Percentiles rank a stretch among this genome's conserved stretches.
phyloP scores from a whole-genome alignment of 2,888 invertebrate genomes.

The Cepaea hortensis region DNA sequence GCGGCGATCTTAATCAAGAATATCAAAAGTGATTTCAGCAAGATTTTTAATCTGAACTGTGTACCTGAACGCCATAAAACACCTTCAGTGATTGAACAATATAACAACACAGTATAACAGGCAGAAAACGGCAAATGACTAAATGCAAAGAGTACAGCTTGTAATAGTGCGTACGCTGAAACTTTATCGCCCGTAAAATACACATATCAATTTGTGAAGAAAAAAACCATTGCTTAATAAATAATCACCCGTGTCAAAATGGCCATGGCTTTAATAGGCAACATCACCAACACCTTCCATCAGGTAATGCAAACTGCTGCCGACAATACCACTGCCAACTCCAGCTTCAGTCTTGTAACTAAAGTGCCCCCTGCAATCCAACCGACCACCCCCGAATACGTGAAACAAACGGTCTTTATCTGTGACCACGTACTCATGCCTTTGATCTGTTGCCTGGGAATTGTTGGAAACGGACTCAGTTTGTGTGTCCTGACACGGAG shows the following conservation, averaged over 20 bases:
- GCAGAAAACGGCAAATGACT: background rate
- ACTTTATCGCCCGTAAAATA: background rate
- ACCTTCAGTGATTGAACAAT: too few species aligned
- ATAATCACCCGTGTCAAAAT: background rate
- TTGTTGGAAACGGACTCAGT: slow-evolving; percentile 57
- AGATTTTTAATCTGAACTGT: too few species aligned
- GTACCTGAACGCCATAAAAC: too few species aligned
- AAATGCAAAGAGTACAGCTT: background rate
- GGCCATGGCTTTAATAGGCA: slow-evolving; percentile 14
- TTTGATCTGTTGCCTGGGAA: slow-evolving; percentile 54
- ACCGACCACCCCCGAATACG: slow-evolving; percentile 42
- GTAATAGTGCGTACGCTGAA: too few species aligned
- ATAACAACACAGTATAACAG: too few species aligned
- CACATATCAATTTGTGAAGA: background rate
- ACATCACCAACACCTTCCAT: background rate
- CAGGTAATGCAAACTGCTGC: background rate
- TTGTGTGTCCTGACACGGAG: slow-evolving; percentile 56
- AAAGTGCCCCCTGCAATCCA: background rate
- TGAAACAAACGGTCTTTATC: slow-evolving; percentile 43
- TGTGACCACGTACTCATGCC: slow-evolving; percentile 54
- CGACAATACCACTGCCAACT: slow-evolving; percentile 3
- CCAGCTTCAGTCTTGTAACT: slow-evolving; percentile 18
- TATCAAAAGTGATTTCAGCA: too few species aligned
- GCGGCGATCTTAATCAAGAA: too few species aligned
- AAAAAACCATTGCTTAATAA: background rate